Evolutionary conservation across 2,113 vertebrate genomes (phyloP).

Genomic region (Oreocharis arfaki): DNA sequence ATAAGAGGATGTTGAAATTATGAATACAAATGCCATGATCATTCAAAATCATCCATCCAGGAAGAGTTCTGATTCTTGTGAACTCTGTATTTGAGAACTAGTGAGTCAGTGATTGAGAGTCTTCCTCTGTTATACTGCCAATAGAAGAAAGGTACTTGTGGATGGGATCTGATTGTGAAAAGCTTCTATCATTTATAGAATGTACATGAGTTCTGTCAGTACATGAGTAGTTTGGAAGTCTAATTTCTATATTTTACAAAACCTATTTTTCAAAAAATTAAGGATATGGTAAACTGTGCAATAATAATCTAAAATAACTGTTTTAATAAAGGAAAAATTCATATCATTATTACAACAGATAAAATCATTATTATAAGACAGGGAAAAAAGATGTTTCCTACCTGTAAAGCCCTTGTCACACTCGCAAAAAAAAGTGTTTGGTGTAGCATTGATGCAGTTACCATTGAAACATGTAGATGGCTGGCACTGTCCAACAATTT

Average conservation of each 20-base stretch:
- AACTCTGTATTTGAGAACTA: background rate
- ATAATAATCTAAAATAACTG: background rate
- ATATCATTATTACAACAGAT: background rate
- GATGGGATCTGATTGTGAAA: background rate
- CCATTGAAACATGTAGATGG: conserved; percentile 68
- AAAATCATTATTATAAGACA: background rate
- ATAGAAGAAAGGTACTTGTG: background rate
- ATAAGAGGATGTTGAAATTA: background rate
- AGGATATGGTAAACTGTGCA: background rate
- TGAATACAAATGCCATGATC: background rate
- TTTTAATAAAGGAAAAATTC: background rate
- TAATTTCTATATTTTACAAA: background rate
- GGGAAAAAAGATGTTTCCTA: conserved; percentile 41
- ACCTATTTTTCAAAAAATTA: background rate
- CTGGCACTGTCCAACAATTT: conserved; percentile 76
- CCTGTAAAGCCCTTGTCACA: conserved; percentile 72
- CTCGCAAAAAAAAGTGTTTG: conserved; percentile 72
- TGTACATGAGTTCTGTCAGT: background rate
- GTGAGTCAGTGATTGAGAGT: background rate
- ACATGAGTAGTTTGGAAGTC: background rate
- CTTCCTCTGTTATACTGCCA: background rate
- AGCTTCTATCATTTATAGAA: background rate
- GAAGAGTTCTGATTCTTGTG: background rate
- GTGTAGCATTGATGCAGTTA: conserved; percentile 63
- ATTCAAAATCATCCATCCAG: background rate